phyloP scores from a whole-genome alignment of 2,113 vertebrate species.

The Ceuthmochares aereus region DNA sequence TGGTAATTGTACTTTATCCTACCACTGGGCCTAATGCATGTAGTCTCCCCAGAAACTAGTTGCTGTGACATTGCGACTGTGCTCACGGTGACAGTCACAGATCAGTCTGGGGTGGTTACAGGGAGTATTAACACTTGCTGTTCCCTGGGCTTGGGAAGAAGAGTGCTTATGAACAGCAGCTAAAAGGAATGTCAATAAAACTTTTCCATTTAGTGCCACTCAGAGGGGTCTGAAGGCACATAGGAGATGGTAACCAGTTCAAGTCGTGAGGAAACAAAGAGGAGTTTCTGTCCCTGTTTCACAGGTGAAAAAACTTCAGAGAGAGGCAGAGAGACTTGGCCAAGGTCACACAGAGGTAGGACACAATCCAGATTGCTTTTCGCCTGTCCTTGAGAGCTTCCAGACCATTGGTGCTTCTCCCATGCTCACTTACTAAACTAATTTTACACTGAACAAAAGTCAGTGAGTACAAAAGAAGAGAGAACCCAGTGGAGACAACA shows the following conservation, averaged over 20 bases:
- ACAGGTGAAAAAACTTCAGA: background rate
- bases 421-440: rapidly evolving
- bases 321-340: background rate
- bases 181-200: background rate
- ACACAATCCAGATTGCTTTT: background rate
- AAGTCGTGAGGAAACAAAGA: background rate
- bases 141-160: background rate
- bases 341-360: rapidly evolving
- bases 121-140: background rate
- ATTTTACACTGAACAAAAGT: background rate
- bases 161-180: background rate
- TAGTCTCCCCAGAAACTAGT: background rate
- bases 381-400: rapidly evolving
- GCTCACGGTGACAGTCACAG: background rate
- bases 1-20: background rate
- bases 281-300: background rate
- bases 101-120: background rate
- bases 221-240: background rate
- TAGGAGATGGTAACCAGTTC: background rate
- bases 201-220: background rate
- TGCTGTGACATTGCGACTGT: rapidly evolving
- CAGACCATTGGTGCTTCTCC: background rate
- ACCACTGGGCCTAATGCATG: background rate
- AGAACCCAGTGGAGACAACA: background rate
- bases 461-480: background rate